phyloP scores from a whole-genome alignment of 2,113 vertebrate species.

The Patagioenas fasciata region DNA sequence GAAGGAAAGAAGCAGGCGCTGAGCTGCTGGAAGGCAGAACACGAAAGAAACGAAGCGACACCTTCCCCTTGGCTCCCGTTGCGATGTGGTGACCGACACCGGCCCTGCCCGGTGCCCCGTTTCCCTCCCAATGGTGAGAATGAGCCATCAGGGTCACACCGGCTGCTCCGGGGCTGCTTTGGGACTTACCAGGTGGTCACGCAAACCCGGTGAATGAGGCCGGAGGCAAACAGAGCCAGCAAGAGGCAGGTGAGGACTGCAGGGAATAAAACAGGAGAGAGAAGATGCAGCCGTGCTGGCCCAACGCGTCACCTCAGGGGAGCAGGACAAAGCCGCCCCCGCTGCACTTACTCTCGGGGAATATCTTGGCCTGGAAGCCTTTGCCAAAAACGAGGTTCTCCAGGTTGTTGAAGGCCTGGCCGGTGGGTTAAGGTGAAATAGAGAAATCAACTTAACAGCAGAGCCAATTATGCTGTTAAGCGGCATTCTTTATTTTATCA shows the following conservation, averaged over 20 bases:
- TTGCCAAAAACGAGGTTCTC: constrained; percentile 96
- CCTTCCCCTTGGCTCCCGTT: rapidly evolving
- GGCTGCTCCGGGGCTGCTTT: rapidly evolving
- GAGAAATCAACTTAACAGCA: no score
- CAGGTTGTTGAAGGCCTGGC: constrained; percentile 94
- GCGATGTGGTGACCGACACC: rapidly evolving
- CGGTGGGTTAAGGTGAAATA: constrained; percentile 65
- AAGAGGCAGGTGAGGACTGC: constrained; percentile 88
- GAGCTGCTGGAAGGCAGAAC: neutral
- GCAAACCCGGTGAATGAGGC: constrained; percentile 93
- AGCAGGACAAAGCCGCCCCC: no score
- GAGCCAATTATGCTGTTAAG: no score
- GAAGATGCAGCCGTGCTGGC: neutral
- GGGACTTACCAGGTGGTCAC: constrained; percentile 92
- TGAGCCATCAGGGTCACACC: rapidly evolving
- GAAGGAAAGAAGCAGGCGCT: neutral
- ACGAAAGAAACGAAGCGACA: rapidly evolving
- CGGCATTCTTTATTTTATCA: no score
- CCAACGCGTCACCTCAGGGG: no score
- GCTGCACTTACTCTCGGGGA: constrained; percentile 89
- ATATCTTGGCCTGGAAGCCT: constrained; percentile 97
- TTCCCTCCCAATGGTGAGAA: rapidly evolving
- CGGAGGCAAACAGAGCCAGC: constrained; percentile 91
- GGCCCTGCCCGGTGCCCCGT: neutral
- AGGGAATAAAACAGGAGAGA: neutral